These are phyloP conservation scores for Abscondita cerata DNA, from an alignment of 2,888 invertebrate species.

Conservation along the genomic window DNA sequence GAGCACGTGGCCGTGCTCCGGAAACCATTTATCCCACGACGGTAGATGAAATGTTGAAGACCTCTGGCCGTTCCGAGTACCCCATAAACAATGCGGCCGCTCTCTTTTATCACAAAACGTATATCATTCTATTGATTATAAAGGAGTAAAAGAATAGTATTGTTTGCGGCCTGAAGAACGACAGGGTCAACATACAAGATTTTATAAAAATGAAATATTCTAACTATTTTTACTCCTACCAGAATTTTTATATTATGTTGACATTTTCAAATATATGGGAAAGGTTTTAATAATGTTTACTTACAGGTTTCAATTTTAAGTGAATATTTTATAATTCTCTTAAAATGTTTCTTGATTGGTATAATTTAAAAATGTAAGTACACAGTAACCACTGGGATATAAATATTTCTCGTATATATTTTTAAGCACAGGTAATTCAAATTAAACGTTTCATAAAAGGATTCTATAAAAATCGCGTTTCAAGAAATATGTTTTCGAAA, in stretches of 20 bases:
- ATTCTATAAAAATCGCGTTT: too few relatives aligned
- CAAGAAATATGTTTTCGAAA: too few relatives aligned
- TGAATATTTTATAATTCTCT: not conserved
- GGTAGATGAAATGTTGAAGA: constrained; percentile 47
- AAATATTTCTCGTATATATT: too few relatives aligned
- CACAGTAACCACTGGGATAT: too few relatives aligned
- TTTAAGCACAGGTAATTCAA: too few relatives aligned
- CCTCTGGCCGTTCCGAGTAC: constrained; percentile 40
- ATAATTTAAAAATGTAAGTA: too few relatives aligned
- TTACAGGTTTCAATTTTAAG: too few relatives aligned
- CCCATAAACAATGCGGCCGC: constrained; percentile 44
- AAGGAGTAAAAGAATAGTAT: constrained; percentile 33
- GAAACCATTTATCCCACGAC: constrained; percentile 42
- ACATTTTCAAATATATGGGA: not conserved
- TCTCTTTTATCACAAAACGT: constrained; percentile 38
- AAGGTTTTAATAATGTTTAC: not conserved
- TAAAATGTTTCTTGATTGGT: not conserved
- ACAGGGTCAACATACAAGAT: not conserved
- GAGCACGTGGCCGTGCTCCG: constrained; percentile 42
- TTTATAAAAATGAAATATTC: constrained; percentile 3
- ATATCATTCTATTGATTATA: constrained; percentile 42
- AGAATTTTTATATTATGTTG: constrained; percentile 5
- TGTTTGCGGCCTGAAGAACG: constrained; percentile 24
- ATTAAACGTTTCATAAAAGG: too few relatives aligned
- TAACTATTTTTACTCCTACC: not conserved